Evolutionary conservation across 2,888 invertebrate genomes (phyloP).

Genomic region (Cryptus armator): DNA sequence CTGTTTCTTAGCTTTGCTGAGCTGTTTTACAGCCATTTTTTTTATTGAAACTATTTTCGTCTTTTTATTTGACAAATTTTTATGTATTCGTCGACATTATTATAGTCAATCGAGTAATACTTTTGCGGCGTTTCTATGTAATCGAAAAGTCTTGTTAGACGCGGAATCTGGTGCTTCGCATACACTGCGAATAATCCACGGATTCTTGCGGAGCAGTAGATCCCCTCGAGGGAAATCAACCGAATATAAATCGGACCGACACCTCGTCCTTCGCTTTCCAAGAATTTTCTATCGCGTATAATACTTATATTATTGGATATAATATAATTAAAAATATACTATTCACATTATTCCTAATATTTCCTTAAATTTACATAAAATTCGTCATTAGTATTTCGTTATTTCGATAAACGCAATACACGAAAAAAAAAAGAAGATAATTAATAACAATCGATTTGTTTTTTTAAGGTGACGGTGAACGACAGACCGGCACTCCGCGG

Average conservation of each 20-base stretch:
- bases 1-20: no score
- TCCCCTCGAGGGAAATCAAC: slow-evolving; percentile 48
- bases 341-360: neutral
- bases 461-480: slow-evolving; percentile 84
- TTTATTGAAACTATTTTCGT: neutral
- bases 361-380: slow-evolving; percentile 17
- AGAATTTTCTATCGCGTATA: slow-evolving; percentile 17
- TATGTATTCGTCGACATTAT: neutral
- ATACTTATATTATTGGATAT: no score
- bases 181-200: slow-evolving; percentile 7
- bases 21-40: no score
- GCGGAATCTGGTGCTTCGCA: neutral
- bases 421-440: neutral
- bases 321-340: no score
- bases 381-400: neutral
- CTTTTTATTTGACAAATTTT: neutral
- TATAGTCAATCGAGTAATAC: neutral
- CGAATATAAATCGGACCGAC: slow-evolving; percentile 35
- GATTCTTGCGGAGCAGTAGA: slow-evolving; percentile 16
- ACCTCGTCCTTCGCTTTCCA: neutral
- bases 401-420: neutral
- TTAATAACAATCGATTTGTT: slow-evolving; percentile 16
- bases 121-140: neutral
- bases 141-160: neutral
- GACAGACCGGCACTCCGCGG: slow-evolving; percentile 85